Evolutionary conservation across 2,113 vertebrate species (phyloP).

Genomic region (Nettapus auritus): DNA sequence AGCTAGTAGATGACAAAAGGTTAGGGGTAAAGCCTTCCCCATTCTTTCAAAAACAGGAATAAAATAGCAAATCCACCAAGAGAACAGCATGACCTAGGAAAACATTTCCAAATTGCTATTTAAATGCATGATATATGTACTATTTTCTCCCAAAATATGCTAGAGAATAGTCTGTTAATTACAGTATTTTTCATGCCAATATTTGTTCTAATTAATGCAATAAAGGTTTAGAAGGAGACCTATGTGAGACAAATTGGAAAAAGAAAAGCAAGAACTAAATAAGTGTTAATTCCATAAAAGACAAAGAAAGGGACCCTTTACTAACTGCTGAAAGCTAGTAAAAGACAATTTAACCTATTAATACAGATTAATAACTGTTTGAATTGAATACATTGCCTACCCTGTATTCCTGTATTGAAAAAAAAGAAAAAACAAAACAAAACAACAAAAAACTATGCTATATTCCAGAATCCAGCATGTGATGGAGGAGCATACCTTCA

Average conservation of each 20-base stretch:
- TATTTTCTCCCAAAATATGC: neutral
- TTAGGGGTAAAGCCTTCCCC: neutral
- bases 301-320: neutral
- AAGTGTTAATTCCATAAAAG: neutral
- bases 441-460: neutral
- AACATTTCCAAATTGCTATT: neutral
- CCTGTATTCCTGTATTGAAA: neutral
- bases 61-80: neutral
- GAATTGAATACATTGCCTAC: neutral
- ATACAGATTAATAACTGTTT: neutral
- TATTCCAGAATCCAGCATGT: neutral
- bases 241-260: neutral
- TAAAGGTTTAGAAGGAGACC: neutral
- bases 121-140: neutral
- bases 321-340: neutral
- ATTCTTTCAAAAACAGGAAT: neutral
- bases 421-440: neutral
- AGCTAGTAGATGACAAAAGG: neutral
- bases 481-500: neutral
- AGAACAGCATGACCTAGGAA: neutral
- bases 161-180: neutral
- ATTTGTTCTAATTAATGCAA: neutral
- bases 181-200: neutral
- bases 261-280: neutral
- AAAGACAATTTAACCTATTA: neutral